Percentiles rank a stretch among this genome's conserved stretches.
phyloP scores from a whole-genome alignment of 2,113 vertebrate species.

The Neopipo cinnamomea region DNA sequence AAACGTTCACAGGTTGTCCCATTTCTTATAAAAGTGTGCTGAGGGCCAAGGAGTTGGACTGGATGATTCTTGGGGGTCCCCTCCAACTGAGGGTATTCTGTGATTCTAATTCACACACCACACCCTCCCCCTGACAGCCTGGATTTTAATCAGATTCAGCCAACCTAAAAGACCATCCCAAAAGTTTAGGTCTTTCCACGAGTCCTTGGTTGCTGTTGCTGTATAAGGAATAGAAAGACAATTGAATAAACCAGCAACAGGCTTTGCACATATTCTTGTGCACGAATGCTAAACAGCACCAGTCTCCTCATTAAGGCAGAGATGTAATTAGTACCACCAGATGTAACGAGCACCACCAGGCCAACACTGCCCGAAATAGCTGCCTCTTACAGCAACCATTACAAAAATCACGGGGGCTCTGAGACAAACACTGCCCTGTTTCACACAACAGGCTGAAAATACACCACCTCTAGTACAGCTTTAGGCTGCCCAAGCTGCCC shows the following conservation, averaged over 20 bases:
- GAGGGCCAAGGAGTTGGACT: background rate
- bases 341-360: background rate
- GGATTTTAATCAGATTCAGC: background rate
- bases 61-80: background rate
- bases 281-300: background rate
- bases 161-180: background rate
- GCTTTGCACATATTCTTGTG: background rate
- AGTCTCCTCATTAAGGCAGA: background rate
- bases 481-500: background rate
- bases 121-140: accelerated
- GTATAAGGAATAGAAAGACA: background rate
- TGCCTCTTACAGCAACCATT: background rate
- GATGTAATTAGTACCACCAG: background rate
- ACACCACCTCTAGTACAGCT: background rate
- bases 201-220: background rate
- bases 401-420: background rate
- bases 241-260: background rate
- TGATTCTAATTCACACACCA: background rate
- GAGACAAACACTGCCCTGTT: background rate
- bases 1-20: background rate
- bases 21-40: background rate
- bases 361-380: background rate
- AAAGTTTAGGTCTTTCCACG: background rate
- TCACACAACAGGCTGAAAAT: background rate
- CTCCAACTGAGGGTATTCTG: background rate